Conservation (phyloP, 64 coral and sea anemone species). For the Dendronephthya gigantea region DNA sequence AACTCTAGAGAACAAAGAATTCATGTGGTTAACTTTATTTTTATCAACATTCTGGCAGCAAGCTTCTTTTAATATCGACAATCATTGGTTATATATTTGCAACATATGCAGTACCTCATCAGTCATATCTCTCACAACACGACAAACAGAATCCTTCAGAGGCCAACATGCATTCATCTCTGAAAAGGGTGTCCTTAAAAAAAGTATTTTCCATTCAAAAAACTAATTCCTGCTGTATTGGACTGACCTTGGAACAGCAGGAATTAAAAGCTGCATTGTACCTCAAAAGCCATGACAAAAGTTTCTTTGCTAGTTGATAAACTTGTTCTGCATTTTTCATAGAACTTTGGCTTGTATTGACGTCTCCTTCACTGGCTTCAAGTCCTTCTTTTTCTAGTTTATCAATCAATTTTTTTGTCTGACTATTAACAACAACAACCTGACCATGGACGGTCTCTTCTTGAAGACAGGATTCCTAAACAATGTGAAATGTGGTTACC, state of each 20-base stretch:
- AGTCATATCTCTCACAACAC: constrained; percentile 15
- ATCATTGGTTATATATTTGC: no score
- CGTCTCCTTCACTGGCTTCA: neutral
- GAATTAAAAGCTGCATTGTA: neutral
- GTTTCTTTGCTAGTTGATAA: constrained; percentile 18
- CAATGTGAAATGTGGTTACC: neutral
- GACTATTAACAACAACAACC: neutral
- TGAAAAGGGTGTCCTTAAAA: neutral
- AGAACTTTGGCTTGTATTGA: neutral
- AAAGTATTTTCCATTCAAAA: neutral
- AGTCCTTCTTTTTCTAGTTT: neutral
- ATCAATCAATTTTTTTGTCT: neutral
- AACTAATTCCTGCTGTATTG: no score
- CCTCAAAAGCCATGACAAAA: neutral
- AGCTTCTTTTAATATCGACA: no score
- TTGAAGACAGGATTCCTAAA: constrained; percentile 1
- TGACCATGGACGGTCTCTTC: neutral
- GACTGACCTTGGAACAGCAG: no score
- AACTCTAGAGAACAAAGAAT: neutral
- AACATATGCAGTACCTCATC: neutral
- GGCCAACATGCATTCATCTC: constrained; percentile 19
- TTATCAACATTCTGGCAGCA: no score
- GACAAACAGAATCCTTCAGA: neutral
- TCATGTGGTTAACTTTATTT: neutral
- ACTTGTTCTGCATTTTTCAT: neutral